Base-by-base conservation (phyloP, 2,888 invertebrate genomes). In the Dinocampus coccinellae region DNA sequence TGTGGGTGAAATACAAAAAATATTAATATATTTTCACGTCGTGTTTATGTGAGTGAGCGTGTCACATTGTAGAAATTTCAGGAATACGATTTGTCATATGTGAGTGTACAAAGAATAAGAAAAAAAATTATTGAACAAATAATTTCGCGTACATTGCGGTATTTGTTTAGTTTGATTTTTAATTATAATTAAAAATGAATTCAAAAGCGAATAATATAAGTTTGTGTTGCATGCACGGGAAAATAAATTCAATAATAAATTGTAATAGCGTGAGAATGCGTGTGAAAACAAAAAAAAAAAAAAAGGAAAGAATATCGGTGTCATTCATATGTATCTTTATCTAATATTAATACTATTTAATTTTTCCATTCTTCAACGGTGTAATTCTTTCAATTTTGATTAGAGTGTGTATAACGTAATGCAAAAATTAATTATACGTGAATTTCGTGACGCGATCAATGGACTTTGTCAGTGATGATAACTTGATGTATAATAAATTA, bases 241-340 rank as follows among this genome's bases (percentile, higher is more conserved):
- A 6, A 4, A 47, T 47, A 16, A 47, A 47, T 47, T 47, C 47
- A n/a, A 16, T 47, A 47, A 47, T 47, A n/a, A n/a, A 47, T 47
- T 47, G 47, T 47, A 47, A 47, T 6, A 26, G 36, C 20, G 55
- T 36, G 7, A 68, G 68, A 52, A 61, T 68, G 68, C 53, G 52
- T 68, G 60, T 34, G 53, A 61, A 22, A 42, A 11, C 22, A 47
- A 24, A n/a, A n/a, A n/a, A n/a, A n/a, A n/a, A n/a, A n/a, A n/a
- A n/a, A n/a, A n/a, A n/a, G n/a, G n/a, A 58, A 24, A 29, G 7
- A 29, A 34, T 68, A 34, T 47, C 47, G 60, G 52, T 33, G 22
- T 61, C 29, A 29, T 61, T 61, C 47, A 58, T 61, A 24, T 39
- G 1, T 24, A 34, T 24, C 33, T 29, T 61, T 61, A 26, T 53